Percentiles rank a stretch among this genome's conserved stretches.
Evolutionary conservation across 2,113 vertebrate genomes (phyloP).

Genomic region (Limnothrissa miodon): DNA sequence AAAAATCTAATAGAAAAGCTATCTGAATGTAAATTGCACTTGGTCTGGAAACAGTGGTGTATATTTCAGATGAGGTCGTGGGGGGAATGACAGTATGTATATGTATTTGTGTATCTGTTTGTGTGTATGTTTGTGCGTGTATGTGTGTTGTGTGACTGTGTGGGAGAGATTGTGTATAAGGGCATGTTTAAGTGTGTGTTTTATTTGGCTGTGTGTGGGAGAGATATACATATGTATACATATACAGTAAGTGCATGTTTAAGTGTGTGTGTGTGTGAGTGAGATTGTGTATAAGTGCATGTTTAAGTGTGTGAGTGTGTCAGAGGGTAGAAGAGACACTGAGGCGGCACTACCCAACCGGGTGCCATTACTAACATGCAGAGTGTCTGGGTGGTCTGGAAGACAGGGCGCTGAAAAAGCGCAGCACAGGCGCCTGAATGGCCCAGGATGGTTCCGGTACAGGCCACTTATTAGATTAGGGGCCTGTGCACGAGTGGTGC

Average conservation of each 20-base stretch:
- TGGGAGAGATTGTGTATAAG: neutral
- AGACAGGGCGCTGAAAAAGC: conserved; percentile 11
- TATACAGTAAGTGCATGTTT: neutral
- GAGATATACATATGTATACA: neutral
- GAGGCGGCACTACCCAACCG: neutral
- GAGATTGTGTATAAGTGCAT: neutral
- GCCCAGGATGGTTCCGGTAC: conserved; percentile 35
- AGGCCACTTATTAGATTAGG: conserved; percentile 61
- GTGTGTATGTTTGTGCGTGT: neutral
- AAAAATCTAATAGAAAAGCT: conserved; percentile 75
- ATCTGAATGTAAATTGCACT: conserved; percentile 71
- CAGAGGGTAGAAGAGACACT: neutral
- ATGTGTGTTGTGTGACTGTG: neutral
- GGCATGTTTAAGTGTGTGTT: neutral
- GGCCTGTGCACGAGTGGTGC: conserved; percentile 54
- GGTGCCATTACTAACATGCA: neutral
- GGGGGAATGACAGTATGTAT: conserved; percentile 7
- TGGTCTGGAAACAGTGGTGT: conserved; percentile 54
- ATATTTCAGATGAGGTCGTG: conserved; percentile 44
- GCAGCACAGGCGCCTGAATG: conserved; percentile 41
- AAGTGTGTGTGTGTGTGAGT: neutral
- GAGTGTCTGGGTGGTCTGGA: conserved; percentile 28
- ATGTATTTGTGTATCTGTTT: neutral
- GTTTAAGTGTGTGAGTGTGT: neutral
- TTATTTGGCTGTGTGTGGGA: neutral